Conservation (phyloP, 2,888 invertebrate genomes). For the Argyresthia goedartella region DNA sequence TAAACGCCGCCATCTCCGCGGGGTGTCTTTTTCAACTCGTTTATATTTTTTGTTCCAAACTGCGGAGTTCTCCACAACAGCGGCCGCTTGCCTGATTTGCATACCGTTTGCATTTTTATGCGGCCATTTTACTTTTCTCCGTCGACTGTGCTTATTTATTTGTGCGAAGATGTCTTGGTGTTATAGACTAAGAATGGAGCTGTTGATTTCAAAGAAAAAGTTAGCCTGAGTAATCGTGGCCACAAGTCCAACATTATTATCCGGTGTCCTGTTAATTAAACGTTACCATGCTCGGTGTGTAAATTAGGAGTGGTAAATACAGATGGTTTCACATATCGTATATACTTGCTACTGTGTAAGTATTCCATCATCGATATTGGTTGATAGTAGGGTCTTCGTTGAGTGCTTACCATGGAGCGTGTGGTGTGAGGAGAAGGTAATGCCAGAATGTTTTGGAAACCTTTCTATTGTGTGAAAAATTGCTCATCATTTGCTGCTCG, state of each 20-base stretch:
- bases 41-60: background rate
- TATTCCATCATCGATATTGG: conserved; percentile 54
- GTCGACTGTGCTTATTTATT: conserved; percentile 1
- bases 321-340: no score
- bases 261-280: no score
- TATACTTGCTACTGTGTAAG: conserved; percentile 16
- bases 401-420: background rate
- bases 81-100: background rate
- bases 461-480: no score
- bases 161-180: background rate
- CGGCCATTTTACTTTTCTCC: background rate
- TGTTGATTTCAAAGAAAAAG: no score
- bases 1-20: background rate
- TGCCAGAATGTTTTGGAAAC: no score
- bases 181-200: no score
- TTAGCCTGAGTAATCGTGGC: no score
- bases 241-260: no score
- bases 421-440: conserved; percentile 1
- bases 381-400: conserved; percentile 6
- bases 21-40: conserved; percentile 4
- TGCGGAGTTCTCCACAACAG: background rate
- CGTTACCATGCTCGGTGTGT: no score
- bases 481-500: no score
- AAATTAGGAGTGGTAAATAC: no score
- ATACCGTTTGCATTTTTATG: conserved; percentile 2